Conservation (phyloP, 2,888 invertebrate genomes). For the Harpagoxenus sublaevis region DNA sequence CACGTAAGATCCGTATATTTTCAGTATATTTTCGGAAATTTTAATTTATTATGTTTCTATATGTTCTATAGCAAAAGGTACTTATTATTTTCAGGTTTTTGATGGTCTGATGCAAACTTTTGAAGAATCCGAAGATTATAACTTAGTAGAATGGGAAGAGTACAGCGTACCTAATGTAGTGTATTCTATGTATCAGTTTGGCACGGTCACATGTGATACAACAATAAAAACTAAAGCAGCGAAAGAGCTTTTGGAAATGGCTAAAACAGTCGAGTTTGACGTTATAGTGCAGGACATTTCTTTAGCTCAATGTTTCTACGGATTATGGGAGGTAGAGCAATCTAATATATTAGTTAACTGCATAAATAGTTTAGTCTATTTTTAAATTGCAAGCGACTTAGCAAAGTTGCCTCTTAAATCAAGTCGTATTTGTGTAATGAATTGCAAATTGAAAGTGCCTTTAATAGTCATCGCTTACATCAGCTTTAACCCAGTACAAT, state of each 20-base stretch:
- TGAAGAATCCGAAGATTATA: not conserved
- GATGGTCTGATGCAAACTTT: not conserved
- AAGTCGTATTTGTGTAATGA: not conserved
- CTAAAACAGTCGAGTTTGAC: conserved; percentile 48
- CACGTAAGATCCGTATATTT: not conserved
- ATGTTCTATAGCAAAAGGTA: not conserved
- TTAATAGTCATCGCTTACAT: not conserved
- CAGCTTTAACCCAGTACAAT: not conserved
- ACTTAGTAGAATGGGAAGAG: not conserved
- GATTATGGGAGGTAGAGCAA: conserved; percentile 55
- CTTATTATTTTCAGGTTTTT: conserved; percentile 21
- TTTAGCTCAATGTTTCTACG: conserved; percentile 40
- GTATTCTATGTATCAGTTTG: not conserved
- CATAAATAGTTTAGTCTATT: not conserved
- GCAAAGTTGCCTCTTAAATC: not conserved
- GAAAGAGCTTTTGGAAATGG: conserved; percentile 39
- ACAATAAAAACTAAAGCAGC: conserved; percentile 13
- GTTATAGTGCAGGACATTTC: conserved; percentile 58
- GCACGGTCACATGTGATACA: not conserved
- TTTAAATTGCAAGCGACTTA: not conserved
- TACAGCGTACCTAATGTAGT: not conserved
- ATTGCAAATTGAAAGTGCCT: not conserved
- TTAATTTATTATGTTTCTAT: too few relatives aligned
- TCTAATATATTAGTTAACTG: not conserved
- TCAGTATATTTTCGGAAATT: not conserved